Evolutionary conservation across 1,140 invertebrate species (phyloP), one percentile per base, ranked within the genome.

Genomic region (Euura saliciscinereae): DNA sequence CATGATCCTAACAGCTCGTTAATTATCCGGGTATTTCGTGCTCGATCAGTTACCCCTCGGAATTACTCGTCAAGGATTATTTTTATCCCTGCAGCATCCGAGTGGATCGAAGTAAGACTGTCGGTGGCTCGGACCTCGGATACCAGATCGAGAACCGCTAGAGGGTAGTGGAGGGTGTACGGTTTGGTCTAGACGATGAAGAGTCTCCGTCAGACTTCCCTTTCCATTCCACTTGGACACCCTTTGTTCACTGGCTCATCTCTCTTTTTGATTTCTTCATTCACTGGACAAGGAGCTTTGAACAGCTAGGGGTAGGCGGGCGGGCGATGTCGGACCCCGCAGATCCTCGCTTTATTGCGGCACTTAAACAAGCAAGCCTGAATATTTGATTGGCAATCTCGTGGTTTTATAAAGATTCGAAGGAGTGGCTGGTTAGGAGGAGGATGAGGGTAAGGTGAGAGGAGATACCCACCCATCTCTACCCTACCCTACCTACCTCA

Each of bases 381-480:
- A 80, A 80, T 80, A 80, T 80, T 80, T 80, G 76, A 80, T 80
- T 80, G 79, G 77, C 79, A 80, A 80, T 80, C 80, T 77, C 79
- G 71, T 70, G 76, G 65, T 76, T 69, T 71, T 67, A 79, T 75
- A 80, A 80, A 80, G 75, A 75, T 75, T 77, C 74, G 71, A 59
- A 59, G 51, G 3, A 59, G 51, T 45, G 69, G 59, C 44, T 68
- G 67, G 74, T 71, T 28, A 28, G 28, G 2, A 44, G 45, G 71
- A 51, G 13, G 43, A 4, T 13, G 51, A n/a, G 65, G 51, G 59
- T 67, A 44, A 64, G 66, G 44, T 71, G 73, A 64, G 66, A 68
- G 71, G 8, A 71, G 69, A 77, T 77, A 75, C 76, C 75, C 73
- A 78, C 43, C 28, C 28, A 28, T 28, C 28, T 28, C 28, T 59